Percentiles rank a stretch among this genome's conserved stretches.
Evolutionary conservation across 92 coral and sea anemone genomes (phyloP).

Genomic region (Actinernus sp.): DNA sequence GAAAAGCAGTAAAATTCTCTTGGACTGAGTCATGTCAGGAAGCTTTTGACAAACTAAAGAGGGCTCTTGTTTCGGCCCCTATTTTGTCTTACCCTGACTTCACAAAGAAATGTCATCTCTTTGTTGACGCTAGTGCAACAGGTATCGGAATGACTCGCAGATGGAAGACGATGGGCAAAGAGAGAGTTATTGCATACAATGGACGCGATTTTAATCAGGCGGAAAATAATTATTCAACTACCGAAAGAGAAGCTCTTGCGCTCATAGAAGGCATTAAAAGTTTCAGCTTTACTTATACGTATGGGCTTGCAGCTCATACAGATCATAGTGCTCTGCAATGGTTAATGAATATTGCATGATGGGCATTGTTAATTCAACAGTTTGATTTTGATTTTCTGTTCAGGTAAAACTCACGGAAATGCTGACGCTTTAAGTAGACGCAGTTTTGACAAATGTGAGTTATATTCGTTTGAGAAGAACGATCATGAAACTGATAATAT

Average conservation of each 20-base stretch:
- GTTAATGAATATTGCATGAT: too few relatives aligned
- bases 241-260: too few relatives aligned
- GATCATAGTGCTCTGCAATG: too few relatives aligned
- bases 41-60: constrained; percentile 29
- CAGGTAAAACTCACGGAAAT: constrained; percentile 35
- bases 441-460: too few relatives aligned
- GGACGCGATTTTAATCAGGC: too few relatives aligned
- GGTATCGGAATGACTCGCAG: constrained; percentile 28
- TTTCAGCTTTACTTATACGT: too few relatives aligned
- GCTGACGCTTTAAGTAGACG: constrained; percentile 23
- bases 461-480: neutral
- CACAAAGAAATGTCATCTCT: constrained; percentile 20
- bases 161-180: neutral
- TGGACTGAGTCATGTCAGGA: constrained; percentile 22
- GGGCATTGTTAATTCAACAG: constrained; percentile 18
- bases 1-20: constrained; percentile 18
- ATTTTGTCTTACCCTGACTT: constrained; percentile 38
- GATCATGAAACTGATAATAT: neutral
- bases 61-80: constrained; percentile 4
- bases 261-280: too few relatives aligned
- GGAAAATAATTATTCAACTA: too few relatives aligned
- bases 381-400: constrained; percentile 22
- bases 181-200: constrained; percentile 3
- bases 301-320: too few relatives aligned
- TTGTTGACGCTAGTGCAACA: constrained; percentile 36